These are phyloP conservation scores for Standfussiana lucernea DNA, from an alignment of 2,888 invertebrate genomes.

Conservation along the genomic window DNA sequence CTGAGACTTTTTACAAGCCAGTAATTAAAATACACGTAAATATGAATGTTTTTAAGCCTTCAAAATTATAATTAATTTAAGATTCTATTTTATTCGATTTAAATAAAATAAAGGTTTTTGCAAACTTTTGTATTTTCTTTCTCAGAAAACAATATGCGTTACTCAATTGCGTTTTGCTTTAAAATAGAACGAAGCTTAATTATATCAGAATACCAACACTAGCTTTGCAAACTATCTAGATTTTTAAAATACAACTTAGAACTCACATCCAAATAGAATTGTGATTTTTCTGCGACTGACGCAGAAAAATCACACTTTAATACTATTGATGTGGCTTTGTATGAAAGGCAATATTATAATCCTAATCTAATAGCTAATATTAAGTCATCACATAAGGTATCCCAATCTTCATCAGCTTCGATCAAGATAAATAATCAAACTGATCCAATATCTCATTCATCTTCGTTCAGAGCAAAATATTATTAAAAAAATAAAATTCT, in stretches of 20 bases:
- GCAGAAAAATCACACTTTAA: too few relatives aligned
- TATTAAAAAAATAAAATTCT: background rate
- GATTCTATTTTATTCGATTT: too few relatives aligned
- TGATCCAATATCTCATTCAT: constrained; percentile 1
- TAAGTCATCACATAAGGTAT: background rate
- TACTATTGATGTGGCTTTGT: background rate
- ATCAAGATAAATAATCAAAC: background rate
- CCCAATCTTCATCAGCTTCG: background rate
- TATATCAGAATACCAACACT: background rate
- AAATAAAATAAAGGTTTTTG: background rate
- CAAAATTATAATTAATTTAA: background rate
- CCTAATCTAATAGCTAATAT: background rate
- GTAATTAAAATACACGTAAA: background rate
- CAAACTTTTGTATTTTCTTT: background rate
- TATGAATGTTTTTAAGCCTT: too few relatives aligned
- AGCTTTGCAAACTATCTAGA: background rate
- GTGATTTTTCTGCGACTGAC: background rate
- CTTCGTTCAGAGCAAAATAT: background rate
- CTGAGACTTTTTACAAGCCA: background rate
- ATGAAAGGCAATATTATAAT: background rate
- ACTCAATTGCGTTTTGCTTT: background rate
- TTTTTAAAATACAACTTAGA: background rate
- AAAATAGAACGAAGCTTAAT: too few relatives aligned
- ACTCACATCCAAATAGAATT: background rate
- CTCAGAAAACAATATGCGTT: background rate